Conservation (phyloP, 30 jellyfish, hydroid and myxozoan species). For the Pseudorhiza aurosa region DNA sequence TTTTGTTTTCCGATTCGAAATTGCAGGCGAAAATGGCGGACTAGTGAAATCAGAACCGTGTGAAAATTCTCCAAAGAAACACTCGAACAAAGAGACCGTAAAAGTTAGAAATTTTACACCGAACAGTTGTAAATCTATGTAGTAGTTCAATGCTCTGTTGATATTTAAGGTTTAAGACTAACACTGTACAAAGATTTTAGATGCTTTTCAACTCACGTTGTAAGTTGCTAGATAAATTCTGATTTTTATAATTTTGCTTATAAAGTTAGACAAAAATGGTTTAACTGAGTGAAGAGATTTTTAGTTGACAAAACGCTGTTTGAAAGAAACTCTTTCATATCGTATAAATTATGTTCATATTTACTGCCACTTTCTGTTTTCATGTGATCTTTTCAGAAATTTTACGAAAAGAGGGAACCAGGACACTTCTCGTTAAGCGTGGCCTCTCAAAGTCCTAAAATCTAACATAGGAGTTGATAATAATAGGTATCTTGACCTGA, state of each 20-base stretch:
- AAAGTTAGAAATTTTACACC: slow-evolving; percentile 72
- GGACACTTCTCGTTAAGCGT: too few relatives aligned
- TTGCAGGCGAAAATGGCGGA: slow-evolving; percentile 43
- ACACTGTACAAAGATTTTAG: slow-evolving; percentile 18
- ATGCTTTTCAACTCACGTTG: neutral
- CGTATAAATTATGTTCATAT: too few relatives aligned
- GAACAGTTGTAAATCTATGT: slow-evolving; percentile 72
- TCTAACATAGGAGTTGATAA: too few relatives aligned
- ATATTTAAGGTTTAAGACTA: slow-evolving; percentile 20
- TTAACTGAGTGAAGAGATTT: neutral
- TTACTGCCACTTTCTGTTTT: too few relatives aligned
- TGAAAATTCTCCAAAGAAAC: neutral
- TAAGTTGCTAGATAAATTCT: neutral
- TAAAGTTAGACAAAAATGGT: neutral
- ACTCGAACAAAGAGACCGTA: slow-evolving; percentile 58
- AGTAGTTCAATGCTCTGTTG: slow-evolving; percentile 20
- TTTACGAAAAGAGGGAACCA: too few relatives aligned
- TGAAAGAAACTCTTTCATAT: too few relatives aligned
- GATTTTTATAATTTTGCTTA: slow-evolving; percentile 7
- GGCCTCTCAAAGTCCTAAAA: too few relatives aligned
- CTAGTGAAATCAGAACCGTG: neutral
- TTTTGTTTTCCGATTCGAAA: too few relatives aligned
- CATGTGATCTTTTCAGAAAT: too few relatives aligned
- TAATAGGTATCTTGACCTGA: too few relatives aligned
- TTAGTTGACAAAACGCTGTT: too few relatives aligned